These are phyloP conservation scores for Perognathus longimembris DNA, from an alignment of 2,113 vertebrate species.

Conservation along the genomic window DNA sequence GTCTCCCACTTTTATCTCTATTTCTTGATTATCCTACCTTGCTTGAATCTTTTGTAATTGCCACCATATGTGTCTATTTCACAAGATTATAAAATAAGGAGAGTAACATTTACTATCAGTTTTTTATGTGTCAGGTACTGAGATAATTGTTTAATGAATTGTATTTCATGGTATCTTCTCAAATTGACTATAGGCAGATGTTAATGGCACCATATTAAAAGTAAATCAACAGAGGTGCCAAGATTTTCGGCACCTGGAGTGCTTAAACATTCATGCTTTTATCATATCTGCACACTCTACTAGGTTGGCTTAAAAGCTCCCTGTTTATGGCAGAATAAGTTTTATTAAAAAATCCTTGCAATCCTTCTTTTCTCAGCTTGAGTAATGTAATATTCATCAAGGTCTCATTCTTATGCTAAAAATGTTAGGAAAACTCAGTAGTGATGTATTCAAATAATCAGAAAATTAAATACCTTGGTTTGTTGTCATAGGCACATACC, in stretches of 20 bases:
- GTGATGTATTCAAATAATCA: conserved; percentile 7
- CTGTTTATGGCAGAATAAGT: not conserved
- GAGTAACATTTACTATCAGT: not conserved
- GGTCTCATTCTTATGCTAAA: conserved; percentile 35
- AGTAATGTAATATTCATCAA: not conserved
- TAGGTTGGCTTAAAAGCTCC: not conserved
- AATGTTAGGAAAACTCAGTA: conserved; percentile 12
- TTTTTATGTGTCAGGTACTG: conserved; percentile 36
- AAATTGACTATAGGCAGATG: not conserved
- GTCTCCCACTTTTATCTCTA: conserved; percentile 2
- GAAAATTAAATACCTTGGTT: conserved; percentile 47
- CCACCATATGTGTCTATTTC: conserved; percentile 35
- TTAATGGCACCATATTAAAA: not conserved
- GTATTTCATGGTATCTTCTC: conserved; percentile 34
- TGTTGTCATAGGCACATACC: conserved; percentile 48
- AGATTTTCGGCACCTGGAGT: not conserved
- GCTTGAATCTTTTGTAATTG: conserved; percentile 42
- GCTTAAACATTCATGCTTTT: not conserved
- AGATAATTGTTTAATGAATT: conserved; percentile 51
- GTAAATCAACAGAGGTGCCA: not conserved
- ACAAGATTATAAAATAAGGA: conserved; percentile 47
- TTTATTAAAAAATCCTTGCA: conserved; percentile 18
- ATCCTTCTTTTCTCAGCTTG: not conserved
- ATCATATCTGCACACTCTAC: not conserved
- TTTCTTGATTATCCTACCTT: conserved; percentile 28